Evolutionary conservation across 2,797 vertebrate genomes (phyloP).

Genomic region (Pygocentrus nattereri): DNA sequence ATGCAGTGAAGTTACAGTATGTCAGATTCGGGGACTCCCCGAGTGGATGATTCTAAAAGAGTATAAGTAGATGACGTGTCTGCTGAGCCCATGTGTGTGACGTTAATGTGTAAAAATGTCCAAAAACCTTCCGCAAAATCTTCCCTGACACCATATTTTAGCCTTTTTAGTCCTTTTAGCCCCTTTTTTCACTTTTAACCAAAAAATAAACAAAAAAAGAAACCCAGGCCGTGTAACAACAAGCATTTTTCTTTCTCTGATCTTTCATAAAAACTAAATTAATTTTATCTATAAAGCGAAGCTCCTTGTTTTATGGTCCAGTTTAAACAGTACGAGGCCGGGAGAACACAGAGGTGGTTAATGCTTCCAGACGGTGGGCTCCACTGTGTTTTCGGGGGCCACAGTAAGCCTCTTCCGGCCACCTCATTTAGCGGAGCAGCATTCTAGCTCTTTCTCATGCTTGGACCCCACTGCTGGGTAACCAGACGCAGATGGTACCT

Average conservation of each 20-base stretch:
- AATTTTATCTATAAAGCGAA: slow-evolving; percentile 24
- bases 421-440: slow-evolving; percentile 52
- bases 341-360: slow-evolving; percentile 44
- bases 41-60: too few relatives aligned
- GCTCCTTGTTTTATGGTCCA: slow-evolving; percentile 46
- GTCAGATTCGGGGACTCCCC: too few relatives aligned
- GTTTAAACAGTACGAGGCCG: slow-evolving; percentile 42
- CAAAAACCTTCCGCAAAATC: too few relatives aligned
- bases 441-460: slow-evolving; percentile 53
- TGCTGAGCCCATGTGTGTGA: too few relatives aligned
- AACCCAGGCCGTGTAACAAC: background rate
- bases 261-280: too few relatives aligned
- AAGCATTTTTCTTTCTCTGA: background rate
- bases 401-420: slow-evolving; percentile 48
- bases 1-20: too few relatives aligned
- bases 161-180: too few relatives aligned
- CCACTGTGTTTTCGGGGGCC: slow-evolving; percentile 30
- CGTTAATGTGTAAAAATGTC: too few relatives aligned
- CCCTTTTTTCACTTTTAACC: too few relatives aligned
- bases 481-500: slow-evolving; percentile 80
- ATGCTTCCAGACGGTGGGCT: slow-evolving; percentile 55
- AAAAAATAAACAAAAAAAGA: too few relatives aligned
- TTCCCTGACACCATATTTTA: too few relatives aligned
- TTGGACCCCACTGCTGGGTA: slow-evolving; percentile 65
- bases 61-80: too few relatives aligned